Conservation (phyloP, 2,888 invertebrate genomes). For the Agonopterix heracliana region DNA sequence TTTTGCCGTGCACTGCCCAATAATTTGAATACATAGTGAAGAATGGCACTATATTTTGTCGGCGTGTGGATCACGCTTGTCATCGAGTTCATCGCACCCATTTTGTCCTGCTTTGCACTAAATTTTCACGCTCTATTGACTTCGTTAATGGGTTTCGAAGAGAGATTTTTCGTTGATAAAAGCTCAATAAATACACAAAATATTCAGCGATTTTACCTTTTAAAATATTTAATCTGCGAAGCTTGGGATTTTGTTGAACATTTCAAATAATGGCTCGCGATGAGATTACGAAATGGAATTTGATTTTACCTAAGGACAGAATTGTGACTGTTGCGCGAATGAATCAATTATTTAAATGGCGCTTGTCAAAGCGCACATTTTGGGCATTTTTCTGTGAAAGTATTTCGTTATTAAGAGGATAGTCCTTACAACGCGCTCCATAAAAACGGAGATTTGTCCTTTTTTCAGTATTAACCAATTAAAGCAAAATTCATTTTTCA, state of each 20-base stretch:
- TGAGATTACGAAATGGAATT: too few species aligned
- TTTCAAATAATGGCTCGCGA: too few species aligned
- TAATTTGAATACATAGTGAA: slow-evolving; percentile 27
- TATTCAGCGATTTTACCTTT: slow-evolving; percentile 12
- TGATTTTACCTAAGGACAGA: too few species aligned
- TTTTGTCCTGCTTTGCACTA: slow-evolving; percentile 30
- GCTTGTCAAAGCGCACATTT: too few species aligned
- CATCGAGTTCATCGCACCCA: slow-evolving; percentile 23
- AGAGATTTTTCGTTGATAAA: slow-evolving; percentile 28
- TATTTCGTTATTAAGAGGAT: too few species aligned
- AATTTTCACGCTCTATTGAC: slow-evolving; percentile 39
- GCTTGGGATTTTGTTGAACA: neutral
- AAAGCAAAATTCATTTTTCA: too few species aligned
- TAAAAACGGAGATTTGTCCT: too few species aligned
- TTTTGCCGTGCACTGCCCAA: slow-evolving; percentile 18
- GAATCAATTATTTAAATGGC: too few species aligned
- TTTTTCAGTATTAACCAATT: too few species aligned
- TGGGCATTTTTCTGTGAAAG: too few species aligned
- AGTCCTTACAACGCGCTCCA: too few species aligned
- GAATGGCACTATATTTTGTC: slow-evolving; percentile 23
- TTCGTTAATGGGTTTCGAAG: slow-evolving; percentile 28
- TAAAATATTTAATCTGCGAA: neutral
- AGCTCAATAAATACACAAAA: slow-evolving; percentile 19
- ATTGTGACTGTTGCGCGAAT: too few species aligned
- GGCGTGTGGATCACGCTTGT: slow-evolving; percentile 21